Evolutionary conservation across 1,140 invertebrate species (phyloP).

Genomic region (Diabrotica virgifera): DNA sequence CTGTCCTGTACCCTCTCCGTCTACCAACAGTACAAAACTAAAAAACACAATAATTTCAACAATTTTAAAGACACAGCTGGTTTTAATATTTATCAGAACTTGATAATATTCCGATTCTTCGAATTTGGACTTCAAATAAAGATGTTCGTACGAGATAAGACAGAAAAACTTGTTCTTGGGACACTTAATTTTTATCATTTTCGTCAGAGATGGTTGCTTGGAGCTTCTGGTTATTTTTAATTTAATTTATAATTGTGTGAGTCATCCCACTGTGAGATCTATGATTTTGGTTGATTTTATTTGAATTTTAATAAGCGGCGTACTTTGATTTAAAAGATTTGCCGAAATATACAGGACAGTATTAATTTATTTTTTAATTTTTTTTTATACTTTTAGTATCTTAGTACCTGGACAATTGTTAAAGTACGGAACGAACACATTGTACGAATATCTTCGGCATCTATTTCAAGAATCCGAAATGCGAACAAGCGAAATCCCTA

Average conservation of each 20-base stretch:
- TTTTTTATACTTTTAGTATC: no score
- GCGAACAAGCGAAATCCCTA: no score
- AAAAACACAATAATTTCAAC: conserved; percentile 7
- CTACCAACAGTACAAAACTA: background rate
- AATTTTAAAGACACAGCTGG: conserved; percentile 8
- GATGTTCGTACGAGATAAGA: conserved; percentile 17
- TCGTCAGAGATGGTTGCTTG: background rate
- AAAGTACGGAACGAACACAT: no score
- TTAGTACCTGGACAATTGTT: no score
- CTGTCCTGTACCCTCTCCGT: background rate
- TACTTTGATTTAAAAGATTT: no score
- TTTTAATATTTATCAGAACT: conserved; percentile 24
- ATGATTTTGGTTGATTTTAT: background rate
- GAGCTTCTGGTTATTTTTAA: background rate
- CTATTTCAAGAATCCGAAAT: no score
- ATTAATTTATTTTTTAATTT: no score
- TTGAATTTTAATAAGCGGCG: no score
- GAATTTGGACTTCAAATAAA: conserved; percentile 17
- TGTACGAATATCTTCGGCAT: no score
- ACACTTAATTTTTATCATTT: background rate
- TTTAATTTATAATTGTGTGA: conserved; percentile 3
- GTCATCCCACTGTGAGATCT: background rate
- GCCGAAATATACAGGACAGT: no score
- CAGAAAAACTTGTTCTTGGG: background rate
- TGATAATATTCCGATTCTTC: conserved; percentile 22